Percentiles rank a stretch among this genome's conserved stretches.
Evolutionary conservation across 2,888 invertebrate genomes (phyloP).

Genomic region (Harpalus rufipes): DNA sequence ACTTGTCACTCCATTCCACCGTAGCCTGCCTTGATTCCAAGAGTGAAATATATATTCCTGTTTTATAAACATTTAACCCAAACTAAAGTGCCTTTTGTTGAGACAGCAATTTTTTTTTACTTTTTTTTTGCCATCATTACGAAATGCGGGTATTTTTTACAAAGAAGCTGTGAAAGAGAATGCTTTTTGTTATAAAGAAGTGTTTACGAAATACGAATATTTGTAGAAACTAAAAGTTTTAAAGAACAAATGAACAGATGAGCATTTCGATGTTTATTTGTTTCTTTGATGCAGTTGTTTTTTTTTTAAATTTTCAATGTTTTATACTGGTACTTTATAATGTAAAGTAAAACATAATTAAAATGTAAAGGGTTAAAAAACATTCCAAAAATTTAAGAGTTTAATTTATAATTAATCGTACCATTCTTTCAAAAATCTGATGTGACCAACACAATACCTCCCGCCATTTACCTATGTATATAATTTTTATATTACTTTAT

Average conservation of each 20-base stretch:
- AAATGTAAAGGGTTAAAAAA: too few species aligned
- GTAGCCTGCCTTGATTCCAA: slow-evolving; percentile 21
- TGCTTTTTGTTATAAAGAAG: background rate
- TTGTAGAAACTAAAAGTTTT: background rate
- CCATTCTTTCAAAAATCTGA: background rate
- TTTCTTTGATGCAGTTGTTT: background rate
- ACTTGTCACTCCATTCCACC: slow-evolving; percentile 51
- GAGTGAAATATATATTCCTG: slow-evolving; percentile 19
- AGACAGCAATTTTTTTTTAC: slow-evolving; percentile 23
- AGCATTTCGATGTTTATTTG: background rate
- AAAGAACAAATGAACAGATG: background rate
- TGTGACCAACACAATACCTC: too few species aligned
- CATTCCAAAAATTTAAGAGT: too few species aligned
- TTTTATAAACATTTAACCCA: slow-evolving; percentile 47
- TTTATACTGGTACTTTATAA: background rate
- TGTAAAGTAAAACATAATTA: too few species aligned
- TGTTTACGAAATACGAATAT: background rate
- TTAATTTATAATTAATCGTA: too few species aligned
- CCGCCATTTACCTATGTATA: too few species aligned
- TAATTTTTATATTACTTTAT: too few species aligned
- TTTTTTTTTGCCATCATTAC: slow-evolving; percentile 16
- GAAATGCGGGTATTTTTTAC: slow-evolving; percentile 29
- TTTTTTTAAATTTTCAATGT: background rate
- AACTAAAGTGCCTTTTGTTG: slow-evolving; percentile 42
- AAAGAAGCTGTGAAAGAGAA: background rate